Conservation (phyloP, 2,797 vertebrate genomes). For the Pseudomugil gertrudae region DNA sequence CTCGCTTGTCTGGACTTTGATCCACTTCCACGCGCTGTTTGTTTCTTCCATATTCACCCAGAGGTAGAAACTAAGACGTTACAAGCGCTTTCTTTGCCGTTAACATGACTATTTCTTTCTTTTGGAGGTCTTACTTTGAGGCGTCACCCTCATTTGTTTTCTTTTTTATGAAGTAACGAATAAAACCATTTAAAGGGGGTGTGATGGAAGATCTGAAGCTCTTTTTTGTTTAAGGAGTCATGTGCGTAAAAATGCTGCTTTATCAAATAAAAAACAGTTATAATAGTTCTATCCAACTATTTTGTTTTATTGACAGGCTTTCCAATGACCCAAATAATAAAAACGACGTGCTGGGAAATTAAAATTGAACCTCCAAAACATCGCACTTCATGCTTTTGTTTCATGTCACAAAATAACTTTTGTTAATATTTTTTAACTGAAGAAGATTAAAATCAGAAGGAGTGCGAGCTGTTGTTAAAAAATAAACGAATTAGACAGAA, state of each 20-base stretch:
- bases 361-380: background rate
- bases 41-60: conserved; percentile 81
- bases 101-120: conserved; percentile 30
- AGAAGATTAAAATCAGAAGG: background rate
- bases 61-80: conserved; percentile 82
- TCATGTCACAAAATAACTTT: background rate
- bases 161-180: conserved; percentile 81
- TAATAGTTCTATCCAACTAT: too few species aligned
- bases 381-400: background rate
- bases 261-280: background rate
- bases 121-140: conserved; percentile 81
- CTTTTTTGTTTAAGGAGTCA: background rate
- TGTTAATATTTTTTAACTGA: background rate
- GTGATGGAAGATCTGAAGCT: background rate
- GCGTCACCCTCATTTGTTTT: conserved; percentile 50
- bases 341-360: background rate
- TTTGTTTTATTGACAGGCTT: too few species aligned
- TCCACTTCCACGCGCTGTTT: conserved; percentile 83
- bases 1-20: conserved; percentile 79
- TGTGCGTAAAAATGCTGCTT: background rate
- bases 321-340: too few species aligned
- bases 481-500: background rate
- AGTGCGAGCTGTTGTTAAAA: background rate
- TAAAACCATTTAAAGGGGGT: conserved; percentile 25
- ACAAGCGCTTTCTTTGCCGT: conserved; percentile 81